Conservation (phyloP, 53 echinoderm and acorn worm genomes). For the Arbacia lixula region DNA sequence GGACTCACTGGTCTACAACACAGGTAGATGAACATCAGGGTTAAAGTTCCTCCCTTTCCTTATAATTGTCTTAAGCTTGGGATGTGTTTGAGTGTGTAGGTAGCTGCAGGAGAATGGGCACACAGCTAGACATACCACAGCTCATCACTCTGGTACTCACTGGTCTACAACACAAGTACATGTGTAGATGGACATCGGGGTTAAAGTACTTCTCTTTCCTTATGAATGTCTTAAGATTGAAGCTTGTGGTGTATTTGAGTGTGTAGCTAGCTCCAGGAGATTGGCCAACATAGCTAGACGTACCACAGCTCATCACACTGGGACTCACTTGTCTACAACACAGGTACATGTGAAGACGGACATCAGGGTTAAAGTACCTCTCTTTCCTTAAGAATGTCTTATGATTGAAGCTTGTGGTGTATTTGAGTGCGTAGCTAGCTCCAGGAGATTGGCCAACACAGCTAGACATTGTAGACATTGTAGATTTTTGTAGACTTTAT, state of each 20-base stretch:
- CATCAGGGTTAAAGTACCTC: no score
- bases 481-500: not conserved
- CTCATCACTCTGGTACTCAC: constrained; percentile 85
- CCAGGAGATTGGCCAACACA: constrained; percentile 93
- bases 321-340: constrained; percentile 93
- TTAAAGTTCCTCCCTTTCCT: no score
- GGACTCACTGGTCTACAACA: constrained; percentile 94
- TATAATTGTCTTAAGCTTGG: constrained; percentile 89
- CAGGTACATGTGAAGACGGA: constrained; percentile 77
- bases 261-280: constrained; percentile 86
- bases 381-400: no score
- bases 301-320: constrained; percentile 85
- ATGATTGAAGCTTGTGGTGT: constrained; percentile 97
- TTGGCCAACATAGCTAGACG: constrained; percentile 95
- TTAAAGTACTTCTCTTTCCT: no score
- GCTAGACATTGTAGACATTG: constrained; percentile 77
- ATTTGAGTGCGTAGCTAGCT: constrained; percentile 95
- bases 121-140: constrained; percentile 94
- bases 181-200: constrained; percentile 38
- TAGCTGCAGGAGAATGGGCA: constrained; percentile 88
- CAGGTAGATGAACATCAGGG: constrained; percentile 69
- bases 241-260: constrained; percentile 97
- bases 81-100: constrained; percentile 98
- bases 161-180: constrained; percentile 95
- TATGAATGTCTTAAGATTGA: constrained; percentile 89